Conservation (phyloP, 2,888 invertebrate species). For the Plemyria rubiginata region DNA sequence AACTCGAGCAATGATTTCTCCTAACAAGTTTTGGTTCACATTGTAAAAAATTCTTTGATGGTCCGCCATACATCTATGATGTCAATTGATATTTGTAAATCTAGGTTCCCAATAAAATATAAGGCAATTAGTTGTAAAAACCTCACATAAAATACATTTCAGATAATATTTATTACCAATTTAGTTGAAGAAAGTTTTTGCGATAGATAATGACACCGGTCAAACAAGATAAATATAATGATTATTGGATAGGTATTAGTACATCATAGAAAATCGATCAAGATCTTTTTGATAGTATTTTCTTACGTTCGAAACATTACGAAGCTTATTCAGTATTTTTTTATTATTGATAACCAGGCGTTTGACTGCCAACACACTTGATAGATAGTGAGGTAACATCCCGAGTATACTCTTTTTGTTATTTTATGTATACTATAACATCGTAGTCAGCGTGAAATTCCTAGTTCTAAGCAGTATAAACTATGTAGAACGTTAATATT, state of each 20-base stretch:
- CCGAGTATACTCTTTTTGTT: no score
- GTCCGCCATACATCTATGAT: slow-evolving; percentile 30
- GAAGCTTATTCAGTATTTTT: not conserved
- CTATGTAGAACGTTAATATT: no score
- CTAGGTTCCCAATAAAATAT: slow-evolving; percentile 40
- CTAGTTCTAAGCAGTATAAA: no score
- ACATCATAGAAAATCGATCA: slow-evolving; percentile 37
- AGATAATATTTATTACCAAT: slow-evolving; percentile 41
- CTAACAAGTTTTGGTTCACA: slow-evolving; percentile 34
- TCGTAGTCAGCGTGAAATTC: no score
- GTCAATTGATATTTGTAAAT: slow-evolving; percentile 37
- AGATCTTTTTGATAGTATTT: slow-evolving; percentile 28
- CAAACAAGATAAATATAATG: slow-evolving; percentile 42
- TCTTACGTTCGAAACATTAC: not conserved
- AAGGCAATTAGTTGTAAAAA: slow-evolving; percentile 37
- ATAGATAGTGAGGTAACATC: not conserved
- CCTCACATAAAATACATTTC: slow-evolving; percentile 38
- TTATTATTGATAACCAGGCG: not conserved
- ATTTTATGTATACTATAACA: no score
- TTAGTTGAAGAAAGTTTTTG: slow-evolving; percentile 46
- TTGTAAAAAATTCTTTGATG: slow-evolving; percentile 39
- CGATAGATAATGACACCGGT: slow-evolving; percentile 41
- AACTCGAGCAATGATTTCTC: slow-evolving; percentile 43
- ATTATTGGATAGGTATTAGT: slow-evolving; percentile 25
- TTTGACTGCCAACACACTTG: no score